These are phyloP conservation scores for Leucophenga maculata DNA, from an alignment of 2,888 invertebrate genomes.

Conservation along the genomic window DNA sequence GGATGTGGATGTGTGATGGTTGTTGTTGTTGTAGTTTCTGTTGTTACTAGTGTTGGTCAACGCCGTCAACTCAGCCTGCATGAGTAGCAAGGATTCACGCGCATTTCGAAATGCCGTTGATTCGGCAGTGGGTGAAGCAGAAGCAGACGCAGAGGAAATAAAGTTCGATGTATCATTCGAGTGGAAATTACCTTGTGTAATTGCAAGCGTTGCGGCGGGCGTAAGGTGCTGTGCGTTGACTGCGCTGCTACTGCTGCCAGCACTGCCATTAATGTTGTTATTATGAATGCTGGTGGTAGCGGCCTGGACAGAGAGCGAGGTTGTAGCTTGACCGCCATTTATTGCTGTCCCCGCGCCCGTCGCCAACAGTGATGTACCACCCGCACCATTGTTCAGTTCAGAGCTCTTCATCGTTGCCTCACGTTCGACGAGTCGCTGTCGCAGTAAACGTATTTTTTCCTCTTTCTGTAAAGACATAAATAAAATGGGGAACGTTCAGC, in stretches of 20 bases:
- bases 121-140: background rate
- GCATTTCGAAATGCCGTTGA: background rate
- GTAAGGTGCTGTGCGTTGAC: slow-evolving; percentile 65
- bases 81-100: slow-evolving; percentile 27
- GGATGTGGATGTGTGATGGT: slow-evolving; percentile 68
- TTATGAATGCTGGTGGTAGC: slow-evolving; percentile 46
- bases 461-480: slow-evolving; percentile 79
- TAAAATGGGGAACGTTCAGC: background rate
- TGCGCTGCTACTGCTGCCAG: slow-evolving; percentile 40
- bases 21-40: slow-evolving; percentile 24
- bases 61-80: slow-evolving; percentile 27
- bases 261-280: slow-evolving; percentile 38
- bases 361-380: slow-evolving; percentile 54
- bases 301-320: slow-evolving; percentile 52
- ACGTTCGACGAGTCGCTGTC: slow-evolving; percentile 85
- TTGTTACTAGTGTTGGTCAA: background rate
- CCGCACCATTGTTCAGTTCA: slow-evolving; percentile 63
- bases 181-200: slow-evolving; percentile 74
- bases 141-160: background rate
- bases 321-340: slow-evolving; percentile 43
- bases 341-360: background rate
- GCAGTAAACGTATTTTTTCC: slow-evolving; percentile 87
- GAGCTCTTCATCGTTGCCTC: slow-evolving; percentile 76
- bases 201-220: slow-evolving; percentile 83
- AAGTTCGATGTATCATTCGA: background rate